These are phyloP conservation scores for Gallinago nigripennis DNA, from an alignment of 2,797 vertebrate genomes.

Conservation along the genomic window DNA sequence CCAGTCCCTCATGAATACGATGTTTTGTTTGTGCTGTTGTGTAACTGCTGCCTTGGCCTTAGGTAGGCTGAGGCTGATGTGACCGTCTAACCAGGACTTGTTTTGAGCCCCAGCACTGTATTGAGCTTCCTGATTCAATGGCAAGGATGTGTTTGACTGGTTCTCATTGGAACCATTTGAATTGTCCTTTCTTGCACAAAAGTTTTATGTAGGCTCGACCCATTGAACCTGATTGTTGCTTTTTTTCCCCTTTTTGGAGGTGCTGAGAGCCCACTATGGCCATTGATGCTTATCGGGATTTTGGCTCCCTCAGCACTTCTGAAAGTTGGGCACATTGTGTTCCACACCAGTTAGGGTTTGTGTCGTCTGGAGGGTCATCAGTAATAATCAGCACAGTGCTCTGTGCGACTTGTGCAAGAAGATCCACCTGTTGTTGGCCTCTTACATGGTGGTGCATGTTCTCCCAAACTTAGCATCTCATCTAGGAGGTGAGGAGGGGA, in stretches of 20 bases:
- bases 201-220: neutral
- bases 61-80: neutral
- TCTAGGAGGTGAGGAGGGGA: neutral
- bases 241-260: neutral
- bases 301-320: neutral
- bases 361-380: accelerated
- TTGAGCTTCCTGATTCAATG: neutral
- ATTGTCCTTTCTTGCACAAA: neutral
- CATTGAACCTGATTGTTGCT: neutral
- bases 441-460: accelerated
- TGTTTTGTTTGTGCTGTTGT: conserved; percentile 5
- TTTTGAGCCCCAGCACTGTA: neutral
- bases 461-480: neutral
- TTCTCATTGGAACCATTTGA: neutral
- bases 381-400: neutral
- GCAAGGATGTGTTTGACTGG: neutral
- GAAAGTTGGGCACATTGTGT: neutral
- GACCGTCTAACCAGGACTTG: neutral
- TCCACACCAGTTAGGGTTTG: neutral
- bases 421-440: accelerated
- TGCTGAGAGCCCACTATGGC: neutral
- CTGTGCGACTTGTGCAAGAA: neutral
- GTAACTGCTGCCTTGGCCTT: conserved; percentile 15
- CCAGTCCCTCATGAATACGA: neutral
- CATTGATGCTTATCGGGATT: neutral